These are phyloP conservation scores for Amphiura filiformis DNA, from an alignment of 35 echinoderm and acorn worm species.

Conservation along the genomic window DNA sequence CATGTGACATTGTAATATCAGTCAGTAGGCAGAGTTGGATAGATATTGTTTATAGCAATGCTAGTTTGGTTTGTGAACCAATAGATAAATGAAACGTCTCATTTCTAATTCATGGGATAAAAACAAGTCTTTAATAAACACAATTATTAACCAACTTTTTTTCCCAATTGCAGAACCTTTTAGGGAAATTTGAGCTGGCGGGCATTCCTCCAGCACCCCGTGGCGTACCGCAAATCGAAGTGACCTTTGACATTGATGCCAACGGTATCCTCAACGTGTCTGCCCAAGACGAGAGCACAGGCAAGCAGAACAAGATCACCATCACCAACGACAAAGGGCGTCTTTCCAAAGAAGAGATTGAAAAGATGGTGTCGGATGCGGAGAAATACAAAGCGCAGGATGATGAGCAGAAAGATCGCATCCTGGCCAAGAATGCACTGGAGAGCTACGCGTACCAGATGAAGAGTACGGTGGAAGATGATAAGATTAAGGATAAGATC, in stretches of 20 bases:
- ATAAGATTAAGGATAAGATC: slow-evolving; percentile 76
- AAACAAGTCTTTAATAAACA: too few species aligned
- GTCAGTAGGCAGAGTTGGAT: too few species aligned
- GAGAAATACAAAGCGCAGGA: slow-evolving; percentile 63
- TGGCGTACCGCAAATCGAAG: slow-evolving; percentile 87
- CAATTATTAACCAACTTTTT: too few species aligned
- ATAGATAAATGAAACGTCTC: too few species aligned
- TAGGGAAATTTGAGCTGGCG: slow-evolving; percentile 90
- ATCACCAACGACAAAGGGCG: slow-evolving; percentile 86
- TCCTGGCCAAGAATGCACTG: slow-evolving; percentile 43
- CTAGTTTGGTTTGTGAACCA: too few species aligned
- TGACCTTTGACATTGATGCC: slow-evolving; percentile 96
- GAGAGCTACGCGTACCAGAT: slow-evolving; percentile 72
- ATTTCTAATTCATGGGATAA: too few species aligned
- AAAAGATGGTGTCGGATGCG: slow-evolving; percentile 51
- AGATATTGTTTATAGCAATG: too few species aligned
- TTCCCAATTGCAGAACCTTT: slow-evolving; percentile 43
- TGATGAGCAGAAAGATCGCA: slow-evolving; percentile 28
- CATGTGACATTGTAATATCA: too few species aligned
- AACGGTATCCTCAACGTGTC: slow-evolving; percentile 91
- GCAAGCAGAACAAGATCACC: slow-evolving; percentile 78
- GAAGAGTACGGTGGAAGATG: slow-evolving; percentile 59
- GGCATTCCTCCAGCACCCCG: slow-evolving; percentile 83
- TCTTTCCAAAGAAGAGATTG: slow-evolving; percentile 69
- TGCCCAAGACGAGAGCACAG: slow-evolving; percentile 71